phyloP scores from a whole-genome alignment of 1,140 invertebrate species.

The Leptoteleia sp. region DNA sequence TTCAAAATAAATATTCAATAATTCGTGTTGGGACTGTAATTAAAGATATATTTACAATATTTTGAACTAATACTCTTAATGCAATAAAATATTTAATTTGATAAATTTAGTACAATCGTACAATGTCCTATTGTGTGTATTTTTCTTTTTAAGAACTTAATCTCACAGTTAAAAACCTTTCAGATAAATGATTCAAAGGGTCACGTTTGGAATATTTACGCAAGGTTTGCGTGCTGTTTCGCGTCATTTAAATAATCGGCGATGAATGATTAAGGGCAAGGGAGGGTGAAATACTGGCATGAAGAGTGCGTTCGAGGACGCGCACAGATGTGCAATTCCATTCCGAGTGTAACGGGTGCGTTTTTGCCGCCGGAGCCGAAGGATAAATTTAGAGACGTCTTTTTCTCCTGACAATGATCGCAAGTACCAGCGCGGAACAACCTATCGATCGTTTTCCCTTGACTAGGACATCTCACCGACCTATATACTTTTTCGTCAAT shows the following conservation, averaged over 20 bases:
- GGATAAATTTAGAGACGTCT: slow-evolving; percentile 75
- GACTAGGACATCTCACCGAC: slow-evolving; percentile 51
- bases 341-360: slow-evolving; percentile 74
- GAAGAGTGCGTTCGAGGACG: slow-evolving; percentile 64
- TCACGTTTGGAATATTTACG: background rate
- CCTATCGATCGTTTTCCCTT: slow-evolving; percentile 54
- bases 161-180: no score
- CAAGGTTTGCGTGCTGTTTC: slow-evolving; percentile 1
- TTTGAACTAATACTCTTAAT: no score
- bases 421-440: slow-evolving; percentile 55
- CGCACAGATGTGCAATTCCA: slow-evolving; percentile 69
- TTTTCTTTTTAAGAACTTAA: no score
- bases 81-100: no score
- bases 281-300: slow-evolving; percentile 20
- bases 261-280: slow-evolving; percentile 1
- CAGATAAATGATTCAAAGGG: no score
- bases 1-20: no score
- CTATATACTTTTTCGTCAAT: slow-evolving; percentile 60
- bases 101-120: no score
- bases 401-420: slow-evolving; percentile 72
- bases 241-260: slow-evolving; percentile 3
- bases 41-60: no score
- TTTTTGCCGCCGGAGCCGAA: slow-evolving; percentile 68
- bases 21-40: no score
- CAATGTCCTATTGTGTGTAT: no score